Conservation (phyloP, 2,888 invertebrate genomes). For the Drosophila antonietae region DNA sequence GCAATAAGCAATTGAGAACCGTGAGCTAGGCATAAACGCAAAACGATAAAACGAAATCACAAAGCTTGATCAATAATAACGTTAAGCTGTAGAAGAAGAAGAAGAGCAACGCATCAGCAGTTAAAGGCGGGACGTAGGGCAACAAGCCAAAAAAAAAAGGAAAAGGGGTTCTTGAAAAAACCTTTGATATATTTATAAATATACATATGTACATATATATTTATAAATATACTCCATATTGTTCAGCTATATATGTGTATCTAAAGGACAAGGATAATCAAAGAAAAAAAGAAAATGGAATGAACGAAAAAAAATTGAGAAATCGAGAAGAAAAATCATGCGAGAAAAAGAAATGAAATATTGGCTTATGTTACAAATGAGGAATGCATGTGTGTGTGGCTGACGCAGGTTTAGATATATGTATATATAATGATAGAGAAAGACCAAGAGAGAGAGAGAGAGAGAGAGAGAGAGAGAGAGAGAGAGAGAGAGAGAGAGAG, state of each 20-base stretch:
- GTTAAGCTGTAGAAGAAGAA: constrained; percentile 19
- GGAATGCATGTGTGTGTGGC: constrained; percentile 5
- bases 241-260: too few species aligned
- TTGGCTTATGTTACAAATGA: constrained; percentile 37
- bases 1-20: constrained; percentile 47
- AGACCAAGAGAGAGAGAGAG: constrained; percentile 8
- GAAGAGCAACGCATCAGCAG: constrained; percentile 48
- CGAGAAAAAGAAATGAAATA: constrained; percentile 12
- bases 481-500: constrained; percentile 3
- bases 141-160: constrained; percentile 49
- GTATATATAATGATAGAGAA: neutral
- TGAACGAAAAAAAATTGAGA: constrained; percentile 21
- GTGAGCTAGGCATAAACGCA: constrained; percentile 38
- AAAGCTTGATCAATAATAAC: constrained; percentile 8
- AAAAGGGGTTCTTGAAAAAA: constrained; percentile 7
- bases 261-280: constrained; percentile 7
- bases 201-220: constrained; percentile 2
- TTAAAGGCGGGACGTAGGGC: constrained; percentile 5
- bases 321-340: constrained; percentile 35
- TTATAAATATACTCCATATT: neutral
- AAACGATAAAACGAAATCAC: constrained; percentile 11
- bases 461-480: constrained; percentile 1
- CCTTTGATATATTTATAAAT: constrained; percentile 21
- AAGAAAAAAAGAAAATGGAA: constrained; percentile 8
- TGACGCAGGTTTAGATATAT: neutral